Base-by-base conservation (phyloP, 1,140 invertebrate species). In the Glossosoma conforme region DNA sequence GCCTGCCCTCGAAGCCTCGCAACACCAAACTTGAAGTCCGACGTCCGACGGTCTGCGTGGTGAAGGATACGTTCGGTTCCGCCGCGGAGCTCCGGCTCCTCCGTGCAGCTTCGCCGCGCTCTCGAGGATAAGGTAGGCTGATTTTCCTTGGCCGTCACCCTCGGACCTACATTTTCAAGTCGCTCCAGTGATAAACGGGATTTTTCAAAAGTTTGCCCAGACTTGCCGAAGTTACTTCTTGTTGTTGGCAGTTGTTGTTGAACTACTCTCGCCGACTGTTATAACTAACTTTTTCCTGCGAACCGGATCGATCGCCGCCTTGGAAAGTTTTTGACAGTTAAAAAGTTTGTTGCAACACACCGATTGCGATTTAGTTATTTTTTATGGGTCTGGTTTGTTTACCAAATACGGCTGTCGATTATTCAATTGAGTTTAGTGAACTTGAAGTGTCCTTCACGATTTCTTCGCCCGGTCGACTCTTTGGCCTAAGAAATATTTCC, bases 281-380 rank as follows among this genome's bases (percentile, higher is more conserved):
- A 44, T 47, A 47, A 47, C 44, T 49, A 51, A 56, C 54, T 56
- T 56, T 56, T 56, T 56, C 54, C 32, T 20, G n/a, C 36, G 20
- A 19, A 30, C 36, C 32, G 43, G 32, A 51, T 47, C 48, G 48
- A 44, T 56, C 19, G 44, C 19, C 28, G 54, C 49, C 44, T 49
- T 54, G 53, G 37, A 56, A 56, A 41, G 33, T 56, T 50, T 53
- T 52, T 45, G 54, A 56, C 54, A 56, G 54, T 56, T 52, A 19
- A 19, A 25, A 56, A 52, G 44, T 52, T 51, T 21, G 36, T 40
- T 25, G 40, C 43, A 52, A 49, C 54, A 47, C 28, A 15, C 48
- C 35, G 48, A 56, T 56, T 45, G 46, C 35, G 20, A 36, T 47
- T 24, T 46, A 33, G 35, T 46, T 46, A 36, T 46, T 22, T 46